phyloP scores from a whole-genome alignment of 2,888 invertebrate species.

The Drosophila acutilabella region DNA sequence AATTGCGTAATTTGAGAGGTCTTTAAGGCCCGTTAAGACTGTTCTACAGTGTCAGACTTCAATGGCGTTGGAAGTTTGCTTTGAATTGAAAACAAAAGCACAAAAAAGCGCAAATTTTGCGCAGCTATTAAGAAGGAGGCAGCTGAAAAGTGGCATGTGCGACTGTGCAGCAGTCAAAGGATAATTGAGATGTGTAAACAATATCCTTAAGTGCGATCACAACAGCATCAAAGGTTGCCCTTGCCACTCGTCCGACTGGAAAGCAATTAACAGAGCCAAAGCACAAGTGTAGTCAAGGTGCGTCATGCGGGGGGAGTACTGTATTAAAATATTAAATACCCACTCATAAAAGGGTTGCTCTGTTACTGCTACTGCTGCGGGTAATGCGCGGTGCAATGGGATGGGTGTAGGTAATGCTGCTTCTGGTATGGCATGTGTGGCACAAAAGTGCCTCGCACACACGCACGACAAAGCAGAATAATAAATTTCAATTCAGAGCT shows the following conservation, averaged over 20 bases:
- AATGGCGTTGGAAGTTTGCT: conserved; percentile 49
- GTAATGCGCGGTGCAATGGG: neutral
- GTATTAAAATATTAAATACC: conserved; percentile 54
- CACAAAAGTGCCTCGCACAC: conserved; percentile 65
- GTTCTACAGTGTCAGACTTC: conserved; percentile 36
- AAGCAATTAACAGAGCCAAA: conserved; percentile 69
- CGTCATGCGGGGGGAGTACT: conserved; percentile 8
- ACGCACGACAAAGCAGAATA: conserved; percentile 81
- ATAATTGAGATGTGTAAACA: conserved; percentile 80
- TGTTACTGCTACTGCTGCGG: conserved; percentile 11
- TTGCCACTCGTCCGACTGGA: conserved; percentile 56
- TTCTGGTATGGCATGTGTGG: conserved; percentile 28
- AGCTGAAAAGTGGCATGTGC: conserved; percentile 40
- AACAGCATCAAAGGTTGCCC: conserved; percentile 71
- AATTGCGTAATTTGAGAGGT: conserved; percentile 28
- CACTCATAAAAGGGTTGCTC: conserved; percentile 43
- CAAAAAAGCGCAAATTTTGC: conserved; percentile 1
- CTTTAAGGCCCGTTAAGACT: conserved; percentile 4
- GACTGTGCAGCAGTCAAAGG: conserved; percentile 61
- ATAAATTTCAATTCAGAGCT: conserved; percentile 77
- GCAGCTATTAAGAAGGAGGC: neutral
- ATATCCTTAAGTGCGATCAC: conserved; percentile 70
- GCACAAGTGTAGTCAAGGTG: conserved; percentile 11
- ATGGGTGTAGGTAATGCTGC: neutral
- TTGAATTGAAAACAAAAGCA: conserved; percentile 63